These are phyloP conservation scores for Orussus abietinus DNA, from an alignment of 1,140 invertebrate species.

Conservation along the genomic window DNA sequence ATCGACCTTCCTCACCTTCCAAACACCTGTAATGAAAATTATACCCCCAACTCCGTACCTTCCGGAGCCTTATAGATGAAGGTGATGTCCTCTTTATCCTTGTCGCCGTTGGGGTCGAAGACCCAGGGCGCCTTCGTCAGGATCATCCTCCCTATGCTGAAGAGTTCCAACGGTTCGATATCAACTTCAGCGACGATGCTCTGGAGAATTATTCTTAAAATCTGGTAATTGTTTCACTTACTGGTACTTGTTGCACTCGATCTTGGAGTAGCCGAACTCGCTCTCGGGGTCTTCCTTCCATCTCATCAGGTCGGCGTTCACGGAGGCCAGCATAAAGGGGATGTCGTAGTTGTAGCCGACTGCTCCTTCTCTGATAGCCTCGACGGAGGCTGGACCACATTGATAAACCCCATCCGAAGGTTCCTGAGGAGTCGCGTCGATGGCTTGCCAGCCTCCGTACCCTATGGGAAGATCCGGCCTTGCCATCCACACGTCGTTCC, in stretches of 20 bases:
- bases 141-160: conserved; percentile 71
- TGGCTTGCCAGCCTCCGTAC: conserved; percentile 62
- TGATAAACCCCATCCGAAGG: conserved; percentile 53
- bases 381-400: conserved; percentile 63
- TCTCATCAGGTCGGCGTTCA: conserved; percentile 63
- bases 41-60: too few relatives aligned
- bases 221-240: conserved; percentile 39
- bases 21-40: too few relatives aligned
- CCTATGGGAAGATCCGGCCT: conserved; percentile 60
- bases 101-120: conserved; percentile 66
- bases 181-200: not conserved
- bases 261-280: conserved; percentile 60
- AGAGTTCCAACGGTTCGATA: too few relatives aligned
- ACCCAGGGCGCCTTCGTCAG: conserved; percentile 72
- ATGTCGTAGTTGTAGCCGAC: conserved; percentile 63
- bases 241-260: conserved; percentile 69
- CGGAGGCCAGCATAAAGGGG: conserved; percentile 62
- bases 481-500: conserved; percentile 70
- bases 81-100: conserved; percentile 69
- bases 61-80: conserved; percentile 70
- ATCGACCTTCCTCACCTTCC: too few relatives aligned
- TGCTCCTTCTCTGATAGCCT: conserved; percentile 60
- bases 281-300: conserved; percentile 59
- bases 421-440: conserved; percentile 63
- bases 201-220: conserved; percentile 1